These are phyloP conservation scores for Ectobius pallidus DNA, from an alignment of 2,888 invertebrate genomes.

Conservation along the genomic window DNA sequence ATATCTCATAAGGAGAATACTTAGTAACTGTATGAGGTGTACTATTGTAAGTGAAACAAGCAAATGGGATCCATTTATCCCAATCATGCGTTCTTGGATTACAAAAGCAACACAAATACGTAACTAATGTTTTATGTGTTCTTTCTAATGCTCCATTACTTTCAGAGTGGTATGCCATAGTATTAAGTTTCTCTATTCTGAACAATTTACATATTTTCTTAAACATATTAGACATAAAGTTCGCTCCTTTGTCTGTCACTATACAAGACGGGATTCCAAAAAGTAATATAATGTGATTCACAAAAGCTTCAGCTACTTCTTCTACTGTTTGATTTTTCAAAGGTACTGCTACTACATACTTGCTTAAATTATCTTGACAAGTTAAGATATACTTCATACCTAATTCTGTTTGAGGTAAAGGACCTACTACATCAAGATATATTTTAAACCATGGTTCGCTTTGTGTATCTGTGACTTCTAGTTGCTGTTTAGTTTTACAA, in stretches of 20 bases:
- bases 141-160: not conserved
- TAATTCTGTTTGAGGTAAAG: not conserved
- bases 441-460: not conserved
- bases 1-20: constrained; percentile 14
- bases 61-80: not conserved
- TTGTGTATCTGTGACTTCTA: not conserved
- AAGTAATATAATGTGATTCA: not conserved
- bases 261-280: not conserved
- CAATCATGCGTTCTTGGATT: not conserved
- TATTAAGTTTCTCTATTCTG: not conserved
- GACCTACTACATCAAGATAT: not conserved
- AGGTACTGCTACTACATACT: constrained; percentile 34
- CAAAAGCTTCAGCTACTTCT: not conserved
- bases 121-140: not conserved
- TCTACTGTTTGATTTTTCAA: constrained; percentile 47
- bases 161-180: not conserved
- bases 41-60: not conserved
- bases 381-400: not conserved
- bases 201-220: not conserved
- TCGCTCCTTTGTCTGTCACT: not conserved
- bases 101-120: not conserved
- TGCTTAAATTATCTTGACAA: not conserved
- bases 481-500: not conserved
- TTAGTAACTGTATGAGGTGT: constrained; percentile 4
- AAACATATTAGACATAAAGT: not conserved